phyloP scores from a whole-genome alignment of 2,113 vertebrate species.

The Mormoops blainvillei region DNA sequence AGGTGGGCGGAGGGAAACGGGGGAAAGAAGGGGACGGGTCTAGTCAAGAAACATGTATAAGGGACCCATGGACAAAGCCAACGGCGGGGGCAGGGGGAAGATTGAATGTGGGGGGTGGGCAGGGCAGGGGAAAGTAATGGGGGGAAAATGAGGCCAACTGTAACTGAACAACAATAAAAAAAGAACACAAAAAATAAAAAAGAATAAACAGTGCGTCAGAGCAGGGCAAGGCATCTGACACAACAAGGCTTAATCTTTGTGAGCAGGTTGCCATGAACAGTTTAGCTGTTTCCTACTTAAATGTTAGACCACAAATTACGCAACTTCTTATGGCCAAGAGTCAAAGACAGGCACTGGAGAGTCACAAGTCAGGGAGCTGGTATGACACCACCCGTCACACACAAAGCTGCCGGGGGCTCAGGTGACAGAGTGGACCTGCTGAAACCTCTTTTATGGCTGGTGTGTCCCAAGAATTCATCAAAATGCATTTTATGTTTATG shows the following conservation, averaged over 20 bases:
- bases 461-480: background rate
- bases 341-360: background rate
- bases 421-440: background rate
- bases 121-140: background rate
- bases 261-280: background rate
- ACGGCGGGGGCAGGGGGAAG: no score
- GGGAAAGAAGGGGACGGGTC: no score
- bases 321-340: background rate
- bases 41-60: no score
- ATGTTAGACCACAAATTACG: background rate
- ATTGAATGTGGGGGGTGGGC: no score
- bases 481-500: no score
- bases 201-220: background rate
- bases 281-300: background rate
- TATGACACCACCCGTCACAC: background rate
- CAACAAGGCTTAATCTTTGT: background rate
- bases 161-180: background rate
- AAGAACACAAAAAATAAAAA: background rate
- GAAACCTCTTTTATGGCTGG: background rate
- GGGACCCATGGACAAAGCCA: no score
- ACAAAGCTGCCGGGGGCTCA: background rate
- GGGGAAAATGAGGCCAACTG: background rate
- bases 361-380: background rate
- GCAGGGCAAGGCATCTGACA: background rate
- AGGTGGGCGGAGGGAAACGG: no score